Percentiles rank a stretch among this genome's conserved stretches.
Conservation (phyloP, 2,797 vertebrate species). For the Eutrigla gurnardus region DNA sequence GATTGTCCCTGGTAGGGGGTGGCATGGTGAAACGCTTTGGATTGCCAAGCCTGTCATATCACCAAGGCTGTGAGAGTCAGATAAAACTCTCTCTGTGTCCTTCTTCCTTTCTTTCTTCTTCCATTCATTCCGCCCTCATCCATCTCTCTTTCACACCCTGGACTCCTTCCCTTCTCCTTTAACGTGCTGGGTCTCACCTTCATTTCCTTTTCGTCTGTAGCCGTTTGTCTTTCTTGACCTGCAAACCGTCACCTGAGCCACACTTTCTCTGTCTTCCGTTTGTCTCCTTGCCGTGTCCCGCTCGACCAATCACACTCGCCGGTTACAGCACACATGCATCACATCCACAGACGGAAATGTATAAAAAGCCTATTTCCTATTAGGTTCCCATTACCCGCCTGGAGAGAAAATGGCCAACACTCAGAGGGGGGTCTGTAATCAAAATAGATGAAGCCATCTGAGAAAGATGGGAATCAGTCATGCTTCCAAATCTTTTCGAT, state of each 20-base stretch:
- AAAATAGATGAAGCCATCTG: slow-evolving; percentile 63
- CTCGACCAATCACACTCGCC: background rate
- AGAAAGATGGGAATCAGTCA: slow-evolving; percentile 45
- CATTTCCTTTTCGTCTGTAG: background rate
- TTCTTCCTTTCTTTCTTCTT: slow-evolving; percentile 28
- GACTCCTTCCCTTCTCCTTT: slow-evolving; percentile 3
- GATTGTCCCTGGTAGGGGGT: slow-evolving; percentile 75
- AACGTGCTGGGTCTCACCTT: slow-evolving; percentile 26
- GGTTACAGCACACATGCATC: slow-evolving; percentile 31
- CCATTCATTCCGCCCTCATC: slow-evolving; percentile 23
- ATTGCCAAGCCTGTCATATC: slow-evolving; percentile 71
- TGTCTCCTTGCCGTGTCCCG: background rate
- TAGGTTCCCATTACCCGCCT: slow-evolving; percentile 50
- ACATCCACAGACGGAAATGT: slow-evolving; percentile 29
- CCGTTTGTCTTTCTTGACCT: slow-evolving; percentile 20
- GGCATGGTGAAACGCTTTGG: slow-evolving; percentile 54
- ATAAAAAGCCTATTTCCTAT: slow-evolving; percentile 42
- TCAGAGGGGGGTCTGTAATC: slow-evolving; percentile 58
- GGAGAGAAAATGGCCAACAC: slow-evolving; percentile 53
- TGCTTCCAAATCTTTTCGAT: slow-evolving; percentile 27
- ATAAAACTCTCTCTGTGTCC: slow-evolving; percentile 71
- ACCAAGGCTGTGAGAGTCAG: slow-evolving; percentile 69
- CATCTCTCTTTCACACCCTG: slow-evolving; percentile 16
- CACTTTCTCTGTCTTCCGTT: background rate
- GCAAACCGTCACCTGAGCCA: slow-evolving; percentile 11